Percentiles rank a stretch among this genome's conserved stretches.
These are phyloP conservation scores for Eurytoma adleriae DNA, from an alignment of 2,888 invertebrate genomes.

Conservation along the genomic window DNA sequence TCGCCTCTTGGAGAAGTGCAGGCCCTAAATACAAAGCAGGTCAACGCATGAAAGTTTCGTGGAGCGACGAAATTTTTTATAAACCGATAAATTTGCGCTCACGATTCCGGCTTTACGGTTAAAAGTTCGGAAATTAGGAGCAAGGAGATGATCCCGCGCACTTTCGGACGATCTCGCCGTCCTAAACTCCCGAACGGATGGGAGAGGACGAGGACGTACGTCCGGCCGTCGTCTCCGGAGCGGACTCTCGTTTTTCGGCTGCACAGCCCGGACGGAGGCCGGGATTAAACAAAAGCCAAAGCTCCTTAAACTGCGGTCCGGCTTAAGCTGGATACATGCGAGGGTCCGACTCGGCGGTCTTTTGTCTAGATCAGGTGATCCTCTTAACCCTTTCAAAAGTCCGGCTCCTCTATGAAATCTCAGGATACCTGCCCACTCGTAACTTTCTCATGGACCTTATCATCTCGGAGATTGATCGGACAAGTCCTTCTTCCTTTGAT, in stretches of 20 bases:
- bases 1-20: neutral
- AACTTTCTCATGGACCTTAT: too few relatives aligned
- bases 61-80: too few relatives aligned
- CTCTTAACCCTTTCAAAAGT: constrained; percentile 66
- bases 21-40: neutral
- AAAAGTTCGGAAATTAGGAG: too few relatives aligned
- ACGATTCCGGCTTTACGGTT: too few relatives aligned
- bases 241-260: constrained; percentile 6
- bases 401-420: constrained; percentile 42
- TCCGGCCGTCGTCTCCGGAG: too few relatives aligned
- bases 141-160: too few relatives aligned
- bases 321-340: constrained; percentile 75
- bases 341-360: constrained; percentile 68
- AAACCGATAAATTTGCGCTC: too few relatives aligned
- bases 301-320: constrained; percentile 76
- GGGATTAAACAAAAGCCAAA: constrained; percentile 75
- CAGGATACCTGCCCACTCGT: constrained; percentile 13
- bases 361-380: constrained; percentile 73
- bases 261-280: constrained; percentile 4
- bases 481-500: too few relatives aligned
- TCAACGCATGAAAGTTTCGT: neutral
- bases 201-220: too few relatives aligned
- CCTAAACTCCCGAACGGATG: too few relatives aligned
- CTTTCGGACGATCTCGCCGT: too few relatives aligned
- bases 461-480: too few relatives aligned